These are phyloP conservation scores for Perithous albicinctus DNA, from an alignment of 2,888 invertebrate species.

Conservation along the genomic window DNA sequence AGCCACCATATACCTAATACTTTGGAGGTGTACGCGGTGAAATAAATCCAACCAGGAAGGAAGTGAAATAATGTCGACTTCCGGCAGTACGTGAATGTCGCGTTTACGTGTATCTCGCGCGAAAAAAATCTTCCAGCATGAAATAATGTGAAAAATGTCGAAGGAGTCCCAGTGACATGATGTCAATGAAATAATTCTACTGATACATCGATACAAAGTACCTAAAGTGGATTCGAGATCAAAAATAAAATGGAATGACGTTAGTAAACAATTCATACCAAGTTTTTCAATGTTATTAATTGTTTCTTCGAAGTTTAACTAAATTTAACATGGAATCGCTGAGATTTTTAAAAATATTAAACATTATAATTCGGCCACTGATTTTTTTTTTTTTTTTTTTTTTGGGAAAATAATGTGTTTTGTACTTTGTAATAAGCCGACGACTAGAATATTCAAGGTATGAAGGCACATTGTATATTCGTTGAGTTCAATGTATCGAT, in stretches of 20 bases:
- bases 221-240: not conserved
- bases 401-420: not conserved
- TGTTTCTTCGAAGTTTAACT: too few species aligned
- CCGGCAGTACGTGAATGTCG: slow-evolving; percentile 49
- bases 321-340: too few species aligned
- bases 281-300: too few species aligned
- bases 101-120: not conserved
- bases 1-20: slow-evolving; percentile 43
- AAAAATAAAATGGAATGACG: too few species aligned
- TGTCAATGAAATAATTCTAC: not conserved
- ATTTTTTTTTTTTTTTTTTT: too few species aligned
- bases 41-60: slow-evolving; percentile 53
- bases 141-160: not conserved
- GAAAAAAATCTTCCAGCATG: slow-evolving; percentile 14
- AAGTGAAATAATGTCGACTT: slow-evolving; percentile 63
- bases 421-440: not conserved
- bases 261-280: too few species aligned
- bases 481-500: not conserved
- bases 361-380: too few species aligned
- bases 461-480: not conserved
- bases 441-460: not conserved
- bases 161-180: not conserved
- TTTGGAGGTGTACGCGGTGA: slow-evolving; percentile 34
- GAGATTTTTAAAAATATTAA: too few species aligned
- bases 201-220: not conserved